A percentile compares a stretch with the other conserved stretches of the same genome.
Conservation (phyloP, 1,140 invertebrate genomes). For the Solenopsis invicta region DNA sequence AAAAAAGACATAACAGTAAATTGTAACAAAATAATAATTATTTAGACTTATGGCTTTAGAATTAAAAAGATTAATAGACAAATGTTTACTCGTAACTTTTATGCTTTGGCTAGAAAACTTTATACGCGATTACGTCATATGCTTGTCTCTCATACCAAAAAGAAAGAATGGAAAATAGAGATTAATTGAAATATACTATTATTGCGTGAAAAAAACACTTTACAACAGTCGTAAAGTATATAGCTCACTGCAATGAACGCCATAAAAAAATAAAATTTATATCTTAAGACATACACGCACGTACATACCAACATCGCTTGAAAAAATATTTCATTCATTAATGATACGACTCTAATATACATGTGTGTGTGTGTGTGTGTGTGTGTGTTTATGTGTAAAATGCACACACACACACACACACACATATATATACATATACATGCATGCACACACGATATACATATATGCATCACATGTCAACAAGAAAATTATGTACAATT, state of each 20-base stretch:
- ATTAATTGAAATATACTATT: background rate
- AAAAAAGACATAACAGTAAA: background rate
- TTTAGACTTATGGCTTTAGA: background rate
- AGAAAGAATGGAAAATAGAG: background rate
- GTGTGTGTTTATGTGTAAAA: too few species aligned
- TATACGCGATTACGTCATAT: background rate
- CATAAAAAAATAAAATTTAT: conserved; percentile 43
- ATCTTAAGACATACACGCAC: background rate
- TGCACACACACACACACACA: too few species aligned
- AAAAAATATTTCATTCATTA: background rate
- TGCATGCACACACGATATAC: conserved; percentile 54
- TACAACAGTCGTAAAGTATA: background rate
- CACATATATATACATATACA: too few species aligned
- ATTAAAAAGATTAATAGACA: background rate
- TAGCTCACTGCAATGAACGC: background rate
- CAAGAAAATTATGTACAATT: conserved; percentile 73
- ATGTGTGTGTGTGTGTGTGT: conserved; percentile 47
- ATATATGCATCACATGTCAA: conserved; percentile 72
- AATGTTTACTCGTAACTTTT: background rate
- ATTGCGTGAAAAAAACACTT: background rate
- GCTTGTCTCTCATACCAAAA: background rate
- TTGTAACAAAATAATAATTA: background rate
- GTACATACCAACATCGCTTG: background rate
- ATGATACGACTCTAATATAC: conserved; percentile 41
- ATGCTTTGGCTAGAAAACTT: background rate